These are phyloP conservation scores for Siphamia tubifer DNA, from an alignment of 2,113 vertebrate species.

Conservation along the genomic window DNA sequence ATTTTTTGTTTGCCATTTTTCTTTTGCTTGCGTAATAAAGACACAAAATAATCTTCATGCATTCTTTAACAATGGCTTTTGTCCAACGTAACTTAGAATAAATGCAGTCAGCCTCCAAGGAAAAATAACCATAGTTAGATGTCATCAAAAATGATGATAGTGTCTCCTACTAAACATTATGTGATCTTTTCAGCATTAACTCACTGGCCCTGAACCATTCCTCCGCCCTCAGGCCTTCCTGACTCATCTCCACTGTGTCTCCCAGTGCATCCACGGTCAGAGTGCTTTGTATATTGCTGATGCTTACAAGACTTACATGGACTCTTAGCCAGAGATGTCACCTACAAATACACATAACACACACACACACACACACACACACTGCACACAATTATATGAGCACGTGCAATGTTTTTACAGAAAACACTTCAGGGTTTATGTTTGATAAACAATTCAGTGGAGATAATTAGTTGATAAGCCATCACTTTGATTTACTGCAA, in stretches of 20 bases:
- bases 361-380: neutral
- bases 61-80: no score
- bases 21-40: no score
- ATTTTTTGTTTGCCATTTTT: no score
- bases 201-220: conserved; percentile 17
- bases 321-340: conserved; percentile 48
- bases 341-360: conserved; percentile 4
- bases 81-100: neutral
- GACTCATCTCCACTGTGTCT: conserved; percentile 49
- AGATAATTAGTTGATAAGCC: conserved; percentile 70
- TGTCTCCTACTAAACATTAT: conserved; percentile 21
- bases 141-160: neutral
- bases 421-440: conserved; percentile 37
- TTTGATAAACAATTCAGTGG: conserved; percentile 66
- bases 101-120: neutral
- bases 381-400: neutral
- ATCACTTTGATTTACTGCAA: conserved; percentile 50
- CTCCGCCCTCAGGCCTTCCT: conserved; percentile 30
- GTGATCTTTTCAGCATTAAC: conserved; percentile 40
- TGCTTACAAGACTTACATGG: conserved; percentile 39
- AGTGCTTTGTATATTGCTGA: conserved; percentile 51
- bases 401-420: neutral
- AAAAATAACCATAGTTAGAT: no score
- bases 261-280: conserved; percentile 30
- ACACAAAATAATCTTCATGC: no score